These are phyloP conservation scores for Microplitis manilae DNA, from an alignment of 2,888 invertebrate species.

Conservation along the genomic window DNA sequence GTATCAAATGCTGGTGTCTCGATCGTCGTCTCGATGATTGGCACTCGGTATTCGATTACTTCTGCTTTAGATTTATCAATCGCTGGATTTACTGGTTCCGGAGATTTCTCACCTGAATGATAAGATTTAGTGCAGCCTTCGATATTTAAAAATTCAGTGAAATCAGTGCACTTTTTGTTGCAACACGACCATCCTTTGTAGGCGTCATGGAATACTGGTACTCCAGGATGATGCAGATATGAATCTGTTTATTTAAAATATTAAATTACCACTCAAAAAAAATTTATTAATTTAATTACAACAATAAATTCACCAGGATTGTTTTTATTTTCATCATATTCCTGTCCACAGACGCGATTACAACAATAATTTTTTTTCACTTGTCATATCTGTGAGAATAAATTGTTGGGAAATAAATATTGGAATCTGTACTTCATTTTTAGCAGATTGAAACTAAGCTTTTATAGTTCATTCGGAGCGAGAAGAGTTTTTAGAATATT, in stretches of 20 bases:
- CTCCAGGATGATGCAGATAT: conserved; percentile 93
- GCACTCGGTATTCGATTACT: conserved; percentile 74
- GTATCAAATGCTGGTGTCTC: conserved; percentile 80
- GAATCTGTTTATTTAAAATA: conserved; percentile 75
- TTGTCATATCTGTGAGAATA: conserved; percentile 44
- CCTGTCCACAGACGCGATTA: conserved; percentile 94
- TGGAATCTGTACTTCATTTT: no score
- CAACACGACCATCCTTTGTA: conserved; percentile 99
- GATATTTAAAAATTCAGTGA: conserved; percentile 95
- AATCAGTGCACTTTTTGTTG: conserved; percentile 95
- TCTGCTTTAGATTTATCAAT: conserved; percentile 76
- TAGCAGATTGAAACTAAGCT: background rate
- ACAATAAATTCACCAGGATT: conserved; percentile 77
- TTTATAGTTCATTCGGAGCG: background rate
- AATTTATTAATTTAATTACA: conserved; percentile 11
- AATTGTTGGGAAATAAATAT: background rate
- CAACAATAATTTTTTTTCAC: conserved; percentile 72
- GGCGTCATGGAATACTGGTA: conserved; percentile 97
- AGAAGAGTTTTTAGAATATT: background rate
- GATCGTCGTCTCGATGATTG: conserved; percentile 73
- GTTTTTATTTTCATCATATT: conserved; percentile 83
- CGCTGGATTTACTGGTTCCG: conserved; percentile 84
- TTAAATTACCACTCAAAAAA: background rate
- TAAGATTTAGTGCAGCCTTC: conserved; percentile 89
- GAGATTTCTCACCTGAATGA: conserved; percentile 94